Evolutionary conservation across 2,113 vertebrate species (phyloP), one percentile per base, ranked within the genome.

Genomic region (Spilogale gracilis): DNA sequence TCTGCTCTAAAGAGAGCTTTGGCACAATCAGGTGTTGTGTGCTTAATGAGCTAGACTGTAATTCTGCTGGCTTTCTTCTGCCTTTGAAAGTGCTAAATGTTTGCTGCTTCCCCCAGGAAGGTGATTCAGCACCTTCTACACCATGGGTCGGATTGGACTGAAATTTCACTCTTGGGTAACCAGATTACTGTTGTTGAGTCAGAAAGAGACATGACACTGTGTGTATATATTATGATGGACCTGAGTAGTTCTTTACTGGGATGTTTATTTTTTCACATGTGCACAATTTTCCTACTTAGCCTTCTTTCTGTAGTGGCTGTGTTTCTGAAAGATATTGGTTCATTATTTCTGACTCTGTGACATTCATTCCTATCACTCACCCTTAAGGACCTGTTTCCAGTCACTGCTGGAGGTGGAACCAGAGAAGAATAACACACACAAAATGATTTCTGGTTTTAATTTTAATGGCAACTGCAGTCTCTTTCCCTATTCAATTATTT

Each of bases 381-480:
- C 96, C 94, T 92, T 94, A 79, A 89, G 67, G 85, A 91, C 60
- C 65, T 89, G 43, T 79, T 96, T 88, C 76, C 45, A 96, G 73
- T 83, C 94, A 83, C 60, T 50, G 81, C 61, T 94, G 69, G 82
- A 94, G 78, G 18, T 97, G 23, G 91, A 95, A 87, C 61, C 67
- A 96, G 78, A 86, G 86, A 92, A 76, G 45, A 91, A 84, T 91
- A 85, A 92, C 74, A 93, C 30, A 73, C 17, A 73, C 20, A 63
- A 52, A 86, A 89, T 96, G 82, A 94, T 96, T 93, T 97, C 94
- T 97, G 78, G 56, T 93, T 96, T 97, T 96, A 91, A 95, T 98
- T 98, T 95, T 96, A 97, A 96, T 91, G 93, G 79, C 60, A 93
- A 93, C 89, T 71, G 50, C 25, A 67, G 73, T 90, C 71, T 91